These are phyloP conservation scores for Cheirogaleus medius DNA, from an alignment of 2,113 vertebrate species.

Conservation along the genomic window DNA sequence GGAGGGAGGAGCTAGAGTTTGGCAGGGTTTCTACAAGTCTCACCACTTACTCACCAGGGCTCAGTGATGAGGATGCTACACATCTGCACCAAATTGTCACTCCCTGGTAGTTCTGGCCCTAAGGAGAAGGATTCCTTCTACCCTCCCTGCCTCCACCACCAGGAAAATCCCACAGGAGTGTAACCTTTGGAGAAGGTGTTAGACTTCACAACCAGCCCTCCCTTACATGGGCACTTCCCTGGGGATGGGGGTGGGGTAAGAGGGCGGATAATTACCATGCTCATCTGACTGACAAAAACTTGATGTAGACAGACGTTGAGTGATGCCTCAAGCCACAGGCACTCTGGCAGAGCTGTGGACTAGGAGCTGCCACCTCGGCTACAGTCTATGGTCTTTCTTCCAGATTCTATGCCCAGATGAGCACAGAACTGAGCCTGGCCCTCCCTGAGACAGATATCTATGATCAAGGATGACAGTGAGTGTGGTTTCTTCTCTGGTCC, in stretches of 20 bases:
- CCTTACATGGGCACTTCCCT: neutral
- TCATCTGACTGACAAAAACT: neutral
- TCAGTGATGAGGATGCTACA: neutral
- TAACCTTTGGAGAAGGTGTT: neutral
- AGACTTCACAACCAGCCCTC: neutral
- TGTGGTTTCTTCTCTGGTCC: neutral
- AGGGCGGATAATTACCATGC: neutral
- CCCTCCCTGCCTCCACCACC: neutral
- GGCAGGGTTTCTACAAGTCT: neutral
- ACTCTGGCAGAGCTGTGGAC: neutral
- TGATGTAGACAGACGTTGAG: neutral
- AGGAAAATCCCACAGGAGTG: neutral
- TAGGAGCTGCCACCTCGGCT: neutral
- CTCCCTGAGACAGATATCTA: neutral
- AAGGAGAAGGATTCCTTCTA: neutral
- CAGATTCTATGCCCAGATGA: neutral
- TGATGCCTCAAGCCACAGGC: neutral
- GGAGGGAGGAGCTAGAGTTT: neutral
- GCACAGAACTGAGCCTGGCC: neutral
- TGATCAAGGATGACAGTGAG: neutral
- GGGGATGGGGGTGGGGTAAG: neutral
- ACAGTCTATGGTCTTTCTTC: neutral
- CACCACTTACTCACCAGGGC: neutral
- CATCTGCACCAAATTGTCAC: neutral
- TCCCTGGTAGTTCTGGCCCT: neutral